phyloP scores from a whole-genome alignment of 2,888 invertebrate species.

The Automeris io region DNA sequence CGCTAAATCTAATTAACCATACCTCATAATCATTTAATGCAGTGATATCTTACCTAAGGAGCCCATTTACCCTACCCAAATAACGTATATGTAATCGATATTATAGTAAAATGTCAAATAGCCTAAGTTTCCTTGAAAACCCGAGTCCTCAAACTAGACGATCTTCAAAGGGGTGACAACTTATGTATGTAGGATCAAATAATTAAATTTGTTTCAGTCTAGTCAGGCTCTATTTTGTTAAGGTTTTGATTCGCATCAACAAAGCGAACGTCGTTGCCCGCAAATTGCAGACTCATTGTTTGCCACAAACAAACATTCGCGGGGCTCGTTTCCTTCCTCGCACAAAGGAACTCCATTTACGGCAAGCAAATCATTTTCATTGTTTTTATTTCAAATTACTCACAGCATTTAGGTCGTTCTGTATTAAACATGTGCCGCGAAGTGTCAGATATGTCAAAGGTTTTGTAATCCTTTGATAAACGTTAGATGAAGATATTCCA shows the following conservation, averaged over 20 bases:
- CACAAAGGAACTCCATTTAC: conserved; percentile 66
- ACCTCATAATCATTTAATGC: too few species aligned
- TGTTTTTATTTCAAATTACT: conserved; percentile 48
- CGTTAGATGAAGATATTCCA: too few species aligned
- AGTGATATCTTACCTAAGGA: too few species aligned
- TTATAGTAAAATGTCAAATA: not conserved
- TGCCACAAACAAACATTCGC: conserved; percentile 65
- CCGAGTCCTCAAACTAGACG: not conserved
- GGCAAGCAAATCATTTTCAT: conserved; percentile 55
- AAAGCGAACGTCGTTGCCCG: conserved; percentile 56
- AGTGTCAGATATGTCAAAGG: not conserved
- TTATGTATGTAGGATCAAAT: conserved; percentile 32
- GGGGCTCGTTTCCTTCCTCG: conserved; percentile 52
- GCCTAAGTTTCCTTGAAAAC: not conserved
- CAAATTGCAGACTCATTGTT: conserved; percentile 73
- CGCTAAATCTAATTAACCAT: too few species aligned
- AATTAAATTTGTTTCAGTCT: conserved; percentile 39
- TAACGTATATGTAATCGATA: too few species aligned
- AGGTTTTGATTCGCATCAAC: conserved; percentile 65
- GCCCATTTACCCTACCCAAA: too few species aligned
- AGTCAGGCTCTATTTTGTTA: conserved; percentile 51
- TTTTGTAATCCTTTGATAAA: too few species aligned
- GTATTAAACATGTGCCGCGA: not conserved
- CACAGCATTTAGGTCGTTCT: conserved; percentile 14
- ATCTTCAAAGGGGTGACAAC: conserved; percentile 20